phyloP scores from a whole-genome alignment of 2,797 vertebrate species.

The Mormyrops boulengeri region DNA sequence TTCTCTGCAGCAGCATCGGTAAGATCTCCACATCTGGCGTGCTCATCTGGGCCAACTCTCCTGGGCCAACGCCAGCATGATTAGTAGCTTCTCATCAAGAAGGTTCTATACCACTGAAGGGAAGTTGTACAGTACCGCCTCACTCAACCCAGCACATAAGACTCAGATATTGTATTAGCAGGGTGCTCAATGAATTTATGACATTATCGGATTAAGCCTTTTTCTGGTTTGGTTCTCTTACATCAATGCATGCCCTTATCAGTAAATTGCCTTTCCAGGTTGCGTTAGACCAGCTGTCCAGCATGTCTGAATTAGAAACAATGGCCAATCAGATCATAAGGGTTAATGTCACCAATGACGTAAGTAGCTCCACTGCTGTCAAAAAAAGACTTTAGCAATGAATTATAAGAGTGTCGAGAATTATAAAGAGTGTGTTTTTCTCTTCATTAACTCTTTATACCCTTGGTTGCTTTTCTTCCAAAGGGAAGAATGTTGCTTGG shows the following conservation, averaged over 20 bases:
- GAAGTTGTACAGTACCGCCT: background rate
- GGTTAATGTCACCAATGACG: constrained; percentile 63
- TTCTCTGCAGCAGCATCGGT: constrained; percentile 68
- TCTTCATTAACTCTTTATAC: background rate
- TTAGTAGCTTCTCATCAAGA: background rate
- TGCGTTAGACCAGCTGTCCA: constrained; percentile 65
- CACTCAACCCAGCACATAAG: background rate
- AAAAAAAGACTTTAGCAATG: background rate
- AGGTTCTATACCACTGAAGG: background rate
- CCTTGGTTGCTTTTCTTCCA: background rate
- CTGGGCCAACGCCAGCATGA: background rate
- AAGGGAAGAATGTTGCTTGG: constrained; percentile 81
- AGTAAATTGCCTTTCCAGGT: constrained; percentile 54
- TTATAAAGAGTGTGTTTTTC: background rate
- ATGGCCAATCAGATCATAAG: constrained; percentile 81
- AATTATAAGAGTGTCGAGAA: background rate
- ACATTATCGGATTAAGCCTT: background rate
- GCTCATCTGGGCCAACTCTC: background rate
- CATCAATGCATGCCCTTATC: background rate
- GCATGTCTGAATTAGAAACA: constrained; percentile 68
- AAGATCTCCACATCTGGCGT: constrained; percentile 38
- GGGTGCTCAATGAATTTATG: background rate
- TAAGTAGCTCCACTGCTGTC: constrained; percentile 41
- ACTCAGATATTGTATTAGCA: background rate
- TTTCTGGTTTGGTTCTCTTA: background rate